Base-by-base conservation (phyloP, 2,797 vertebrate species). In the Poecile montanus region DNA sequence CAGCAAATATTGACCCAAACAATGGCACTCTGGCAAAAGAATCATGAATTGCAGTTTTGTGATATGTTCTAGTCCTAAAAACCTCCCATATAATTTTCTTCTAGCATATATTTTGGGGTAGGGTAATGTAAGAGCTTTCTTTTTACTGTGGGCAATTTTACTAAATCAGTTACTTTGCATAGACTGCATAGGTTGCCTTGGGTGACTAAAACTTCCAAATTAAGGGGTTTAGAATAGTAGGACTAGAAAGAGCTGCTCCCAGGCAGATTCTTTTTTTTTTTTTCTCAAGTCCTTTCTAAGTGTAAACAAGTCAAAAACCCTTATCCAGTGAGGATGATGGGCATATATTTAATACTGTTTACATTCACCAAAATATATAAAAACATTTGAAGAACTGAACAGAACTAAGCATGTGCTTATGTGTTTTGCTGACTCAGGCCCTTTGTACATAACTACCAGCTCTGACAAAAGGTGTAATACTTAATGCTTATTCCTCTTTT, bases 1-100 rank as follows among this genome's bases (percentile, higher is more conserved):
- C n/a, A 56, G 65, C 65, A 92, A 94, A 96, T 95, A 94, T 65
- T 93, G 89, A 89, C 75, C 70, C 47, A 80, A 85, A 91, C 10
- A 58, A 50, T 48, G 44, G 45, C 42, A 68, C 50, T 75, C 66
- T 71, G 44, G 54, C 44, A 78, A 62, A 70, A 10, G 10, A 95
- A 81, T 54, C 9, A 44, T 58, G 63, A 60, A 7, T 21, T 48
- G 27, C 29, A 62, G 16, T 60, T 91, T 45, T 79, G 29, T 70
- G 47, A 23, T 50, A 40, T 42, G 27, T 38, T 42, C 12, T 19
- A 6, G 25, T 76, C 14, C 16, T 51, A 58, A 85, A 50, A 5
- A 56, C 6, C 16, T 58, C 2, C 4, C 30, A 3, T 61, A 6
- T 13, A 38, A 57, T 44, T 72, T 89, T 71, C 30, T 90, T 12